A percentile compares a stretch with the other conserved stretches of the same genome.
phyloP scores from a whole-genome alignment of 2,888 invertebrate genomes.

The Malacosoma neustria region DNA sequence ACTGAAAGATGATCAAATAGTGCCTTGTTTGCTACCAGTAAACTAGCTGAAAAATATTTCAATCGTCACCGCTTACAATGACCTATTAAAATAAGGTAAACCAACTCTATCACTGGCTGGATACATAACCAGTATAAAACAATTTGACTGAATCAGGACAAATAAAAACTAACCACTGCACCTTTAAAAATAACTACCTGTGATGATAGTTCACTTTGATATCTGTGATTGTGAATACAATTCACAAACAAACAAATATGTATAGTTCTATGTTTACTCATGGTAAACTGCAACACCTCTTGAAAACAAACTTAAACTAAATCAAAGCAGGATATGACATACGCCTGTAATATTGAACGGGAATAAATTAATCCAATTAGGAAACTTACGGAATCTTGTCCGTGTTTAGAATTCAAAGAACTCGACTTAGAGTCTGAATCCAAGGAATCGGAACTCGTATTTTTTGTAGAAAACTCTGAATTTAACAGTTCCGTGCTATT shows the following conservation, averaged over 20 bases:
- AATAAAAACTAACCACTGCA: too few relatives aligned
- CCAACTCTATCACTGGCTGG: too few relatives aligned
- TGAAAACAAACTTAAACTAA: conserved; percentile 19
- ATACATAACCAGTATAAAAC: too few relatives aligned
- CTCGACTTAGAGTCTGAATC: conserved; percentile 91
- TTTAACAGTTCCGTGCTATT: conserved; percentile 79
- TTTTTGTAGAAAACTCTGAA: conserved; percentile 80
- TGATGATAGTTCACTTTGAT: conserved; percentile 33
- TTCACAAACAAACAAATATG: conserved; percentile 62
- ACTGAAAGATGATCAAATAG: too few relatives aligned
- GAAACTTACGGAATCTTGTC: conserved; percentile 85
- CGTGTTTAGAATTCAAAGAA: conserved; percentile 88
- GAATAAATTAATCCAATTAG: conserved; percentile 66
- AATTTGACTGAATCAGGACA: too few relatives aligned
- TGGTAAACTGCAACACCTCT: conserved; percentile 13
- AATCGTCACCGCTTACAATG: too few relatives aligned
- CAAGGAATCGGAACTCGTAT: conserved; percentile 86
- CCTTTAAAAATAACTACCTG: too few relatives aligned
- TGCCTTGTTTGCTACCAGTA: too few relatives aligned
- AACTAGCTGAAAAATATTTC: too few relatives aligned
- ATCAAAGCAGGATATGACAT: conserved; percentile 42
- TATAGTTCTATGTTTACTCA: conserved; percentile 41
- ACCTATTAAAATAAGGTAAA: too few relatives aligned
- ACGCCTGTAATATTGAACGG: conserved; percentile 35
- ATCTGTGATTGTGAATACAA: conserved; percentile 46